Percentiles rank a stretch among this genome's conserved stretches.
These are phyloP conservation scores for Carduelis carduelis DNA, from an alignment of 2,797 vertebrate species.

Conservation along the genomic window DNA sequence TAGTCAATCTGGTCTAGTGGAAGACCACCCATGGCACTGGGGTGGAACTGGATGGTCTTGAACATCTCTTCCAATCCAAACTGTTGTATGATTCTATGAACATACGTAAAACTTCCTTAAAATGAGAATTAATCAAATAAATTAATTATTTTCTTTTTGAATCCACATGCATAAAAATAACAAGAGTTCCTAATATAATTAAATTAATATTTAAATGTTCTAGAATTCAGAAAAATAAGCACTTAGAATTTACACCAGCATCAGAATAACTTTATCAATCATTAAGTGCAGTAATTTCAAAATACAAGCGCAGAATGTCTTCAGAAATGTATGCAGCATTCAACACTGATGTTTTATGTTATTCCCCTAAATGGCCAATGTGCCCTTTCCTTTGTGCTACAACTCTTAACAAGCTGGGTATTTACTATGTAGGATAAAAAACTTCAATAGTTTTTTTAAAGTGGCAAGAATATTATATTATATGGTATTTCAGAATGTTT, in stretches of 20 bases:
- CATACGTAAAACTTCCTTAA: background rate
- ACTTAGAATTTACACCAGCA: background rate
- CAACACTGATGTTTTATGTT: rapidly evolving
- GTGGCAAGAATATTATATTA: background rate
- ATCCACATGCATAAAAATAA: background rate
- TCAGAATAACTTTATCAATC: background rate
- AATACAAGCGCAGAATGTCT: background rate
- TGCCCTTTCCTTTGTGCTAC: background rate
- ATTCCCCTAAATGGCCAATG: background rate
- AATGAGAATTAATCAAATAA: background rate
- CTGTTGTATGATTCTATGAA: background rate
- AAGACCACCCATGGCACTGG: background rate
- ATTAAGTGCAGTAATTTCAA: background rate
- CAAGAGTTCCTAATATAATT: background rate
- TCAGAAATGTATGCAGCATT: background rate
- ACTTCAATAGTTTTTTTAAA: background rate
- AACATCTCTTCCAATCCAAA: background rate
- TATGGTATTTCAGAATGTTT: background rate
- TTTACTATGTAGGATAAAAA: background rate
- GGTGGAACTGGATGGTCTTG: background rate
- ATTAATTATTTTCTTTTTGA: background rate
- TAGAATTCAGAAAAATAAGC: background rate
- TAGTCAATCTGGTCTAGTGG: background rate
- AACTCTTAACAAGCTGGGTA: background rate
- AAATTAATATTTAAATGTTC: background rate